These are phyloP conservation scores for Anguilla megastoma DNA, from an alignment of 2,797 vertebrate genomes.

Conservation along the genomic window DNA sequence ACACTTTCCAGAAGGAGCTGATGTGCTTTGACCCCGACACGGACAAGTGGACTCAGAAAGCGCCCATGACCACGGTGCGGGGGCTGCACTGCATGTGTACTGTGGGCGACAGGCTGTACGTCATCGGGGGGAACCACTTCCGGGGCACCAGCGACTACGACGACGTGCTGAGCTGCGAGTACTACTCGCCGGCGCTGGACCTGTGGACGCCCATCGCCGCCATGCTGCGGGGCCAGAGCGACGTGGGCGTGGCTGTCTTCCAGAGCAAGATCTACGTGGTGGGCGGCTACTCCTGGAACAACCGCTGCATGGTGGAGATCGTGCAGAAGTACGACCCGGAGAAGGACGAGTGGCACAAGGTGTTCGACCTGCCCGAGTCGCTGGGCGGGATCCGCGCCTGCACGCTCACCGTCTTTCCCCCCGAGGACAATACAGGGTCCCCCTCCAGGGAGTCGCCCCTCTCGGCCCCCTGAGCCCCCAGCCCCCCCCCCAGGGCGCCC, in stretches of 20 bases:
- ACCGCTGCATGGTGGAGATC: constrained; percentile 99
- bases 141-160: constrained; percentile 97
- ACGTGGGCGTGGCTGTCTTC: constrained; percentile 95
- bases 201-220: constrained; percentile 95
- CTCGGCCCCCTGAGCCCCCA: constrained; percentile 85
- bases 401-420: constrained; percentile 94
- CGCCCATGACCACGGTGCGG: constrained; percentile 93
- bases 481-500: constrained; percentile 22
- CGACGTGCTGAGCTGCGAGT: constrained; percentile 96
- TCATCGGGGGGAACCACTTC: constrained; percentile 98
- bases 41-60: constrained; percentile 97
- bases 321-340: constrained; percentile 98
- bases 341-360: constrained; percentile 98
- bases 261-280: constrained; percentile 98
- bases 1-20: constrained; percentile 98
- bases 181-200: constrained; percentile 93
- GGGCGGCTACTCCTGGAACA: constrained; percentile 99
- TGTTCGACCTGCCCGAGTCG: constrained; percentile 96
- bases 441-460: constrained; percentile 94
- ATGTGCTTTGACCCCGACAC: constrained; percentile 98
- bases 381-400: constrained; percentile 96
- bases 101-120: constrained; percentile 93
- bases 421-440: constrained; percentile 86
- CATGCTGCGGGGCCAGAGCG: constrained; percentile 96
- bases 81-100: constrained; percentile 99